phyloP scores from a whole-genome alignment of 2,888 invertebrate genomes.

The Brachypterus glaber region DNA sequence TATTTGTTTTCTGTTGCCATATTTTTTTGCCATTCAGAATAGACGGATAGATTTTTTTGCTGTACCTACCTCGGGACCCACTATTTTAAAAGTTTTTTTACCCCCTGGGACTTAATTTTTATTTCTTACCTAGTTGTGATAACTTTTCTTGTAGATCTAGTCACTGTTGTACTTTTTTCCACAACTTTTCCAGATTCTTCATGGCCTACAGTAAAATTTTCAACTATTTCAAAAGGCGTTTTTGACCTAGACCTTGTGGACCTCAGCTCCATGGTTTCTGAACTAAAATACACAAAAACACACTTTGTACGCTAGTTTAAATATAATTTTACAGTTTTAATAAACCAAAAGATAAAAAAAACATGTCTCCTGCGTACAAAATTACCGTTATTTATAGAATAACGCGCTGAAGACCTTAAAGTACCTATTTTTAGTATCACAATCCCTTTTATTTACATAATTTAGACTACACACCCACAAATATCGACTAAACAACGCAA shows the following conservation, averaged over 20 bases:
- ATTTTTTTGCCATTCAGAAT: no score
- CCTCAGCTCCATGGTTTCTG: conserved; percentile 44
- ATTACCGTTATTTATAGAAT: conserved; percentile 14
- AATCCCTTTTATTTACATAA: conserved; percentile 15
- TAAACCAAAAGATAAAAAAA: no score
- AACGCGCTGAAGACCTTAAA: no score
- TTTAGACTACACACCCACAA: conserved; percentile 3
- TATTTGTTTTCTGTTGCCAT: no score
- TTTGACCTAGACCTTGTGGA: conserved; percentile 58
- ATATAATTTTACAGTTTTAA: no score
- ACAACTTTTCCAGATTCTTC: conserved; percentile 35
- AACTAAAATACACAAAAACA: conserved; percentile 1
- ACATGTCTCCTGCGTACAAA: conserved; percentile 3
- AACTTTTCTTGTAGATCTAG: conserved; percentile 35
- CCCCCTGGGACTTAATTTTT: no score
- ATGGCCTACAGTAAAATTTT: conserved; percentile 47
- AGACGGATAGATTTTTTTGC: no score
- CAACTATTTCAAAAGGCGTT: conserved; percentile 54
- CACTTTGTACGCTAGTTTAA: conserved; percentile 15
- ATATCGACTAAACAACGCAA: conserved; percentile 1
- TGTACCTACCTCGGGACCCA: no score
- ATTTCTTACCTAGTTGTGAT: conserved; percentile 45
- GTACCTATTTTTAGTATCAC: no score
- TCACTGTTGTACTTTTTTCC: conserved; percentile 22
- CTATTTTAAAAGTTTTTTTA: conserved; percentile 3